Conservation (phyloP, 2,113 vertebrate species). For the Ornithorhynchus anatinus region DNA sequence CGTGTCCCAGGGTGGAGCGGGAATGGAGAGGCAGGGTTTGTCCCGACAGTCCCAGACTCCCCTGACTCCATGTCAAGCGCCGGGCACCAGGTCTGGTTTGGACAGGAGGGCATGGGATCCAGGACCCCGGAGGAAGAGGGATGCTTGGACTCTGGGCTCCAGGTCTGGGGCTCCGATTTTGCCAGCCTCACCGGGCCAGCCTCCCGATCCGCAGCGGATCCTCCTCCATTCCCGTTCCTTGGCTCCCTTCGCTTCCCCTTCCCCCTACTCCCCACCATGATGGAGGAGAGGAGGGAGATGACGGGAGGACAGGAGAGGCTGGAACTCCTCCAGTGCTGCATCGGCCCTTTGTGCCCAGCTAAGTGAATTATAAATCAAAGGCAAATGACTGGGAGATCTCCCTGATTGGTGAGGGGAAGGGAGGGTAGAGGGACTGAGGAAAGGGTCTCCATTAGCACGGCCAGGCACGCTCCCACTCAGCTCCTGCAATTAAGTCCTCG, state of each 20-base stretch:
- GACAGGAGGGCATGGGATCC: no score
- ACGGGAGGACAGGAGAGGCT: no score
- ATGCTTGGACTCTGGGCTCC: not conserved
- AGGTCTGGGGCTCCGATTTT: no score
- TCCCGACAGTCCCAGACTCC: no score
- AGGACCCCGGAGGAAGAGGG: no score
- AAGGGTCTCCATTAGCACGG: not conserved
- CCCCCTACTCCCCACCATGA: not conserved
- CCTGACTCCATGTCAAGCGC: not conserved
- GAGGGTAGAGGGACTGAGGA: not conserved
- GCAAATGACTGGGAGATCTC: not conserved
- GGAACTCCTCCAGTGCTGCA: not conserved
- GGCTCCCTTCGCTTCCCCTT: not conserved
- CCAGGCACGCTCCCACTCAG: not conserved
- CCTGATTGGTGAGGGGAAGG: not conserved
- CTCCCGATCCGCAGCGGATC: not conserved
- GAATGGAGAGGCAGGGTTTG: no score
- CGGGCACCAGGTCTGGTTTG: not conserved
- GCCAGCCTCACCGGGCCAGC: not conserved
- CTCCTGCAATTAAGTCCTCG: not conserved
- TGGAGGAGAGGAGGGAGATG: no score
- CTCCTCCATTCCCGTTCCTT: no score
- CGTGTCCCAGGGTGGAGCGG: no score
- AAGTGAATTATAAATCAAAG: constrained; percentile 50
- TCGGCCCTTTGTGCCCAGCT: constrained; percentile 20